Evolutionary conservation across 1,140 invertebrate species (phyloP).

Genomic region (Olivierus martensii): DNA sequence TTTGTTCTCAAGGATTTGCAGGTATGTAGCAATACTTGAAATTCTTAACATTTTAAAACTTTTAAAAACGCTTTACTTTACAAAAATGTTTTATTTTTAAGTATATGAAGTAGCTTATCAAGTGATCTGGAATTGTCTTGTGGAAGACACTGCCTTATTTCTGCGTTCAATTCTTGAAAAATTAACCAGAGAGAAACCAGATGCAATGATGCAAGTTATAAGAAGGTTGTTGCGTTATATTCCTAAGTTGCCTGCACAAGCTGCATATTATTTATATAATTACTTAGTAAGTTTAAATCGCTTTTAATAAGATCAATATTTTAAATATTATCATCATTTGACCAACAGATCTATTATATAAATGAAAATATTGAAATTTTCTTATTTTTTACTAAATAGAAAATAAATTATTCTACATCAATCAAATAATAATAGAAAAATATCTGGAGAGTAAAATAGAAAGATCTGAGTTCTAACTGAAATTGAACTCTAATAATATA

Average conservation of each 20-base stretch:
- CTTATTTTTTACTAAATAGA: too few relatives aligned
- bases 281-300: conserved; percentile 53
- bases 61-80: not conserved
- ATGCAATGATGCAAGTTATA: conserved; percentile 84
- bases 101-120: conserved; percentile 41
- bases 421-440: too few relatives aligned
- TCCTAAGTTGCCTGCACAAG: conserved; percentile 86
- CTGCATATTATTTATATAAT: conserved; percentile 96
- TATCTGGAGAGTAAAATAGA: too few relatives aligned
- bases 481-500: too few relatives aligned
- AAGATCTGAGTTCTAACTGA: too few relatives aligned
- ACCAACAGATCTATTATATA: too few relatives aligned
- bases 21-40: conserved; percentile 24
- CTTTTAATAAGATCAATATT: not conserved
- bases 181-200: conserved; percentile 86
- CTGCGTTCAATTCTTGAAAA: conserved; percentile 90
- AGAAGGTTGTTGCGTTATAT: conserved; percentile 86
- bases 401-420: too few relatives aligned
- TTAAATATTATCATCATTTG: too few relatives aligned
- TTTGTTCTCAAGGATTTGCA: conserved; percentile 72
- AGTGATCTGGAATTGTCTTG: conserved; percentile 92
- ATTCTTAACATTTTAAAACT: not conserved
- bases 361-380: too few relatives aligned
- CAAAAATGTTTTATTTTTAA: conserved; percentile 28
- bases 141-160: conserved; percentile 95